Conservation (phyloP, 2,113 vertebrate genomes). For the Phodopus roborovskii region DNA sequence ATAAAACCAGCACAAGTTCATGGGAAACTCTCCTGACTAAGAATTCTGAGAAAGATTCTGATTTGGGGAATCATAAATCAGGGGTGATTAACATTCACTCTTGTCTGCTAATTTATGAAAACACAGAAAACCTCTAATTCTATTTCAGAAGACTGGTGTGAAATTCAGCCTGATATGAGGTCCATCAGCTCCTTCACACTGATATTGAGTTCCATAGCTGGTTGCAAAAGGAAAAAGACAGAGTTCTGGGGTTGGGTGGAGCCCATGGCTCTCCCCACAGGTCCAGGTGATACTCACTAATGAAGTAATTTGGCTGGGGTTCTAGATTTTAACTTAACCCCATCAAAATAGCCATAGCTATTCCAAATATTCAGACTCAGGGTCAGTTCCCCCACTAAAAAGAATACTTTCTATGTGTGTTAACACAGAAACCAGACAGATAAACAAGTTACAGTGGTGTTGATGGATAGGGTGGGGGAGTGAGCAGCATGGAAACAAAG, state of each 20-base stretch:
- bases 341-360: background rate
- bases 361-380: background rate
- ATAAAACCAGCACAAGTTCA: background rate
- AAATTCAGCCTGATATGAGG: background rate
- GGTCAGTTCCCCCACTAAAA: background rate
- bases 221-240: background rate
- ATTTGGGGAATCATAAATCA: background rate
- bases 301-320: background rate
- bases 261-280: rapidly evolving
- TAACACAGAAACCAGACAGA: background rate
- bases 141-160: background rate
- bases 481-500: background rate
- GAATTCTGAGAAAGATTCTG: background rate
- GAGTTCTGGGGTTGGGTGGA: background rate
- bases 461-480: background rate
- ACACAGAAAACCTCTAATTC: background rate
- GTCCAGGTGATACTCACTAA: background rate
- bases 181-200: background rate
- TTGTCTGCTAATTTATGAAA: background rate
- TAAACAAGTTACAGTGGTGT: background rate
- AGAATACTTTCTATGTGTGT: background rate
- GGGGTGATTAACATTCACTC: background rate
- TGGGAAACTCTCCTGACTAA: background rate
- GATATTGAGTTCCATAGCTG: background rate
- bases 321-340: background rate